phyloP scores from a whole-genome alignment of 2,113 vertebrate species.

The Albula glossodonta region DNA sequence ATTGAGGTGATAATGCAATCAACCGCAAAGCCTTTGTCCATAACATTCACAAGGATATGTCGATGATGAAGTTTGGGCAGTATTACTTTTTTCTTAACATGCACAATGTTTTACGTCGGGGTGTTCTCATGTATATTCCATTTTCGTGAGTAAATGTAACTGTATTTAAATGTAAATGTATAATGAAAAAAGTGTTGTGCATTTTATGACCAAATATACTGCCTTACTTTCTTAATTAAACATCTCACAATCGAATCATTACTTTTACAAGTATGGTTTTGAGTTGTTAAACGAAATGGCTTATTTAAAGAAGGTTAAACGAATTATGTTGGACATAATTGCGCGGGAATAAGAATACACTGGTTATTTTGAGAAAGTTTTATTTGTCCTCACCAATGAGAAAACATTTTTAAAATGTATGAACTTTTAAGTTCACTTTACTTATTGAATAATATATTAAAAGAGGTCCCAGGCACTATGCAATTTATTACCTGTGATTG shows the following conservation, averaged over 20 bases:
- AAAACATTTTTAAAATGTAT: constrained; percentile 14
- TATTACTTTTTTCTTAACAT: background rate
- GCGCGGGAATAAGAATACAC: background rate
- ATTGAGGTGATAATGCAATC: background rate
- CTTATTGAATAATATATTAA: background rate
- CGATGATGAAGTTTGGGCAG: background rate
- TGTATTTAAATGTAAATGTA: background rate
- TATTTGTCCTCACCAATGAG: background rate
- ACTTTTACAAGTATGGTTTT: background rate
- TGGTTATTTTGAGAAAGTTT: background rate
- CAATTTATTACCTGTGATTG: constrained; percentile 4
- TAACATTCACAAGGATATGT: background rate
- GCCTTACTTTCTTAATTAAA: constrained; percentile 29
- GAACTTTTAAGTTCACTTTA: constrained; percentile 14
- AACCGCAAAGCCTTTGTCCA: background rate
- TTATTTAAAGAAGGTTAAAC: background rate
- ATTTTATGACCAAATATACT: background rate
- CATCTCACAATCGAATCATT: background rate
- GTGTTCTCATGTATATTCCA: too few relatives aligned
- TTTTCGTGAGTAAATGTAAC: too few relatives aligned
- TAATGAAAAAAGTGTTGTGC: background rate
- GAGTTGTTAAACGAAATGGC: background rate
- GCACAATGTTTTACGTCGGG: constrained; percentile 24
- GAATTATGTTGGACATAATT: background rate
- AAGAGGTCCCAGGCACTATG: background rate